Evolutionary conservation across 2,888 invertebrate species (phyloP).

Genomic region (Lomographa bimaculata): DNA sequence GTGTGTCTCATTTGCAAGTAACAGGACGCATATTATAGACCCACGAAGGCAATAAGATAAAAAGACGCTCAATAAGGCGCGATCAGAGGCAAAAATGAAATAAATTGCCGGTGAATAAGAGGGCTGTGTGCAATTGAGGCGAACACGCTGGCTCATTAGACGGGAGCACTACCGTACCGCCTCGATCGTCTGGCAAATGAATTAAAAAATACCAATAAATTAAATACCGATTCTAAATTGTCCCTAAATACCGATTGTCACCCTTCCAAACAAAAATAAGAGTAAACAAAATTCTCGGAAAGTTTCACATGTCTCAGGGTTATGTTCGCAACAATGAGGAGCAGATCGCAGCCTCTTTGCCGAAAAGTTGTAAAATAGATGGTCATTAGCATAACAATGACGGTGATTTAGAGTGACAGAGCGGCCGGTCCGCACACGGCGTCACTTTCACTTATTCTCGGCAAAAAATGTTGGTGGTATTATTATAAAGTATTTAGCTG

Average conservation of each 20-base stretch:
- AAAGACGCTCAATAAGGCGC: slow-evolving; percentile 82
- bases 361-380: slow-evolving; percentile 72
- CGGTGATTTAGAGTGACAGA: slow-evolving; percentile 69
- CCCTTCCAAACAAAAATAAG: slow-evolving; percentile 45
- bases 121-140: slow-evolving; percentile 81
- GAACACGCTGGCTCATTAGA: slow-evolving; percentile 83
- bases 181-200: slow-evolving; percentile 34
- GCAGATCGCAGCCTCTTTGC: slow-evolving; percentile 58
- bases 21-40: slow-evolving; percentile 81
- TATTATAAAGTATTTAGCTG: slow-evolving; percentile 57
- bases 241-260: slow-evolving; percentile 31
- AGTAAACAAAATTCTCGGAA: slow-evolving; percentile 59
- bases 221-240: slow-evolving; percentile 37
- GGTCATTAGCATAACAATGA: slow-evolving; percentile 78
- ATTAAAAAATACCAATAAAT: slow-evolving; percentile 39
- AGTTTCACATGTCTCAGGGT: slow-evolving; percentile 58
- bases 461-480: slow-evolving; percentile 47
- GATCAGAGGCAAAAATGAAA: slow-evolving; percentile 83
- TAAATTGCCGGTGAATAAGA: slow-evolving; percentile 82
- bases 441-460: slow-evolving; percentile 73
- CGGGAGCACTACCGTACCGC: slow-evolving; percentile 45
- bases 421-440: slow-evolving; percentile 51
- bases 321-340: slow-evolving; percentile 56
- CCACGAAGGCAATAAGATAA: slow-evolving; percentile 81
- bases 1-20: slow-evolving; percentile 82